These are phyloP conservation scores for Nyctibius bracteatus DNA, from an alignment of 2,113 vertebrate genomes.

Conservation along the genomic window DNA sequence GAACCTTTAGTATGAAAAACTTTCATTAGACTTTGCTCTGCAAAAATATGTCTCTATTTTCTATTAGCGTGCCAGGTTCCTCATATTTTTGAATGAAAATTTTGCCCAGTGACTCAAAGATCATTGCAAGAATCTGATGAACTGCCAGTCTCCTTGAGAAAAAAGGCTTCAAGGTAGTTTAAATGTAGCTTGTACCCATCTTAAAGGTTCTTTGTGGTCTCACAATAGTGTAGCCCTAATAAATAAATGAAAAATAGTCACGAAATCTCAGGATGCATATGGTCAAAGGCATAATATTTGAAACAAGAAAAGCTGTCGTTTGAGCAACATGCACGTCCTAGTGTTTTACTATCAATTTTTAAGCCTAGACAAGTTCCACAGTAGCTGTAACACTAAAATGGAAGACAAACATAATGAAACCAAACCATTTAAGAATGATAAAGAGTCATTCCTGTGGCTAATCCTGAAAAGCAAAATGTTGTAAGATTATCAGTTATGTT, in stretches of 20 bases:
- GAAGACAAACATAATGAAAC: background rate
- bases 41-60: background rate
- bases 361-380: background rate
- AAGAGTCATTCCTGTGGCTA: background rate
- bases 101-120: background rate
- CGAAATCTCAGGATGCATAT: background rate
- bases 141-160: background rate
- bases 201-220: background rate
- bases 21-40: background rate
- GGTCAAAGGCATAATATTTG: background rate
- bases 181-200: background rate
- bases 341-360: background rate
- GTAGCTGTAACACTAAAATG: background rate
- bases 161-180: background rate
- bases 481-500: background rate
- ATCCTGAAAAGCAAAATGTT: background rate
- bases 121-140: background rate
- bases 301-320: background rate
- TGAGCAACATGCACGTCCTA: background rate
- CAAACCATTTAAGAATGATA: background rate
- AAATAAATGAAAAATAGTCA: background rate
- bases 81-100: background rate
- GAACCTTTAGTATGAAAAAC: background rate
- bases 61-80: accelerated
- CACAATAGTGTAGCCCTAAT: background rate